Evolutionary conservation across 2,888 invertebrate species (phyloP).

Genomic region (Hirtodrosophila cameraria): DNA sequence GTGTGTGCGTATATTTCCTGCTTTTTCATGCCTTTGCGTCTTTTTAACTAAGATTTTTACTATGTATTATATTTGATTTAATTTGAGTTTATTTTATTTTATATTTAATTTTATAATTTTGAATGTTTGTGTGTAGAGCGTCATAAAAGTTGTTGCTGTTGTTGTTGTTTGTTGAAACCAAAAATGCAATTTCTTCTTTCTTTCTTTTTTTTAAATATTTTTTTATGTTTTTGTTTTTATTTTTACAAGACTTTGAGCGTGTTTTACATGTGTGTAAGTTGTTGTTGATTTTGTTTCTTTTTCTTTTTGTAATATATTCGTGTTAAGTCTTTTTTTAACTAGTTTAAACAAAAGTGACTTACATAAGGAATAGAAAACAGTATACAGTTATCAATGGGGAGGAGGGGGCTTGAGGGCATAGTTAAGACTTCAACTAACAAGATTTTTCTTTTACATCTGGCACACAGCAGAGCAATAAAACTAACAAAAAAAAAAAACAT

Average conservation of each 20-base stretch:
- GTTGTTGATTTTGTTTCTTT: conserved; percentile 24
- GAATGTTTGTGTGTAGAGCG: conserved; percentile 10
- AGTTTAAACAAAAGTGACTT: conserved; percentile 27
- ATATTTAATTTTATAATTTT: conserved; percentile 54
- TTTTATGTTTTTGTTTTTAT: conserved; percentile 28
- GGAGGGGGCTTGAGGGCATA: not conserved
- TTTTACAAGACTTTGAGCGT: conserved; percentile 66
- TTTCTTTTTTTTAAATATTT: conserved; percentile 14
- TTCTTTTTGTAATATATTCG: conserved; percentile 9
- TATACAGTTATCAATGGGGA: not conserved
- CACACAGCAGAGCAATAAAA: conserved; percentile 15
- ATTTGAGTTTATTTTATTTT: conserved; percentile 58
- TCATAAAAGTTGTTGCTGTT: not conserved
- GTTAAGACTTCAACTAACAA: too few relatives aligned
- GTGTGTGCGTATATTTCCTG: conserved; percentile 21
- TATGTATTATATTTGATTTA: conserved; percentile 32
- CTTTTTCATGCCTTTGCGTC: conserved; percentile 19
- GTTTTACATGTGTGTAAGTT: conserved; percentile 44
- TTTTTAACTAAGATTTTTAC: conserved; percentile 57
- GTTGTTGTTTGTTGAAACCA: conserved; percentile 49
- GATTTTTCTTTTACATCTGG: not conserved
- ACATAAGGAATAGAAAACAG: conserved; percentile 27
- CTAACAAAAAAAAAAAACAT: conserved; percentile 11
- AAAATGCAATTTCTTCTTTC: conserved; percentile 42
- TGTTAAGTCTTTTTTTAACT: conserved; percentile 18